Conservation (phyloP, 2,888 invertebrate genomes). For the Bombylius discolor region DNA sequence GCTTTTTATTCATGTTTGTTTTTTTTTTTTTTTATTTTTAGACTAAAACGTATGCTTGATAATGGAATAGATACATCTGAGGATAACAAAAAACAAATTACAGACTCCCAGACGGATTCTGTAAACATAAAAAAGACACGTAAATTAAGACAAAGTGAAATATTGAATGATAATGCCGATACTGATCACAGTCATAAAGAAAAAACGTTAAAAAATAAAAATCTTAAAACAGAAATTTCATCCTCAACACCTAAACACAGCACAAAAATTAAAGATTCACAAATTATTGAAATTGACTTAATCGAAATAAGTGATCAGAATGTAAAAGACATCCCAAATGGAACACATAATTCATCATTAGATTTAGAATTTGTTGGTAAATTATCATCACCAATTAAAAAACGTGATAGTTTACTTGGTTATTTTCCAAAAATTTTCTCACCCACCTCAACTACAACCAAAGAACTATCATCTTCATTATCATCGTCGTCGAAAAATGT, state of each 20-base stretch:
- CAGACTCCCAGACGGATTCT: no score
- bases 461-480: no score
- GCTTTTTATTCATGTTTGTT: no score
- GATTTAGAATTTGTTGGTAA: slow-evolving; percentile 40
- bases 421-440: slow-evolving; percentile 42
- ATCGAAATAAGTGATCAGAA: not conserved
- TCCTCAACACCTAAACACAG: not conserved
- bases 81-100: no score
- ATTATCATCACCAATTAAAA: slow-evolving; percentile 44
- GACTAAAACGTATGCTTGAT: slow-evolving; percentile 29
- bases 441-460: slow-evolving; percentile 13
- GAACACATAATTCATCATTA: not conserved
- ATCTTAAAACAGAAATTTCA: not conserved
- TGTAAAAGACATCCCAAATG: not conserved
- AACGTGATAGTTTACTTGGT: slow-evolving; percentile 46
- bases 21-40: slow-evolving; percentile 13
- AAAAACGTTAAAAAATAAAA: not conserved
- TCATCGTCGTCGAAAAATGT: no score
- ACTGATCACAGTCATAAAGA: not conserved
- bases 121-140: not conserved
- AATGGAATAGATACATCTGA: slow-evolving; percentile 10
- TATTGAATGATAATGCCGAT: no score
- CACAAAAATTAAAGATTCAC: not conserved
- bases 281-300: not conserved
- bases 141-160: not conserved